phyloP scores from a whole-genome alignment of 2,888 invertebrate genomes.

The Neoaliturus tenellus region DNA sequence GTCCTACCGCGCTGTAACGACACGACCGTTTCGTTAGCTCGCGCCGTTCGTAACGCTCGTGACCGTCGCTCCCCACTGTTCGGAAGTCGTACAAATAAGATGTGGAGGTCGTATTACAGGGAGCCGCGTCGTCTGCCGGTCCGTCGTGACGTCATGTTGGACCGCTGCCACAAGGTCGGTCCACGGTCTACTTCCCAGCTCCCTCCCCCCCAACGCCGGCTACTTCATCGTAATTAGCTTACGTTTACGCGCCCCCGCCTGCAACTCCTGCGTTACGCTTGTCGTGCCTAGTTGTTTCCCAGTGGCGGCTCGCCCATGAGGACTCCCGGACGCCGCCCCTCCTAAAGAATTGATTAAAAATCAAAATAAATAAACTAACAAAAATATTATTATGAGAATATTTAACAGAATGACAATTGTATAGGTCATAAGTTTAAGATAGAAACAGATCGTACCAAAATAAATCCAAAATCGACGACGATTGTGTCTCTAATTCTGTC shows the following conservation, averaged over 20 bases:
- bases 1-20: too few species aligned
- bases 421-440: too few species aligned
- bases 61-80: not conserved
- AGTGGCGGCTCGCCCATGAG: too few species aligned
- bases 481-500: too few species aligned
- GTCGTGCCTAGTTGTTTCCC: not conserved
- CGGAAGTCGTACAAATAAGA: conserved; percentile 46
- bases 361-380: too few species aligned
- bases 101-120: conserved; percentile 8
- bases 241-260: conserved; percentile 11
- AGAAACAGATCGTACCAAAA: too few species aligned
- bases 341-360: too few species aligned
- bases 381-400: too few species aligned
- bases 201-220: not conserved
- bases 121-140: not conserved
- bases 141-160: conserved; percentile 31
- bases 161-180: conserved; percentile 40
- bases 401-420: too few species aligned
- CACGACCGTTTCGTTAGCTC: too few species aligned
- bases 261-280: not conserved
- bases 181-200: conserved; percentile 35
- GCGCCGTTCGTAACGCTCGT: not conserved
- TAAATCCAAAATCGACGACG: too few species aligned
- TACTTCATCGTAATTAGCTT: not conserved
- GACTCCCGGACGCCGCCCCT: too few species aligned